These are phyloP conservation scores for Augiades crinisus DNA, from an alignment of 2,888 invertebrate species.

Conservation along the genomic window DNA sequence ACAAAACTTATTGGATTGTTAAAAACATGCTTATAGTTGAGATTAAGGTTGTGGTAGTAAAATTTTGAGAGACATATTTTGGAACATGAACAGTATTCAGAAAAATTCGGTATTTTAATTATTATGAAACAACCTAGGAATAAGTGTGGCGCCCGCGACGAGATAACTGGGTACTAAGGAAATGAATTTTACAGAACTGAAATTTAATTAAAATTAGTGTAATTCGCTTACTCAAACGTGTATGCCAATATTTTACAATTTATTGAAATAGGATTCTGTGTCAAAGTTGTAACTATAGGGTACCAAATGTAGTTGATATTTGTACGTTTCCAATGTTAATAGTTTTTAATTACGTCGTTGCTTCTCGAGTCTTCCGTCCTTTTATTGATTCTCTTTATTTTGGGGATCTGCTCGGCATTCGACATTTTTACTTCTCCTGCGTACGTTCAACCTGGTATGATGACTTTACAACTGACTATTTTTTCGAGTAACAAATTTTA, in stretches of 20 bases:
- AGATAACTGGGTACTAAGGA: constrained; percentile 36
- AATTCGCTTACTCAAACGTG: constrained; percentile 31
- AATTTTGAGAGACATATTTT: constrained; percentile 77
- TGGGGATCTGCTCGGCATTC: constrained; percentile 23
- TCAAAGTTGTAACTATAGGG: constrained; percentile 74
- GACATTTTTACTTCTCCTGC: constrained; percentile 4
- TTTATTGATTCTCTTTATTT: constrained; percentile 47
- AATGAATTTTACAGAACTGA: constrained; percentile 37
- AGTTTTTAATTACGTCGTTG: constrained; percentile 57
- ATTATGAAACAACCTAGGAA: constrained; percentile 49
- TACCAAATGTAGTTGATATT: constrained; percentile 59
- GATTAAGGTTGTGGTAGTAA: constrained; percentile 77
- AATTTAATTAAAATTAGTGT: constrained; percentile 27
- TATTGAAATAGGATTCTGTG: constrained; percentile 57
- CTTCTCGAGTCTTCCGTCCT: constrained; percentile 78
- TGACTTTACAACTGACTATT: constrained; percentile 37
- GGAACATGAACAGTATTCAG: constrained; percentile 71
- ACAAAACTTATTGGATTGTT: constrained; percentile 64
- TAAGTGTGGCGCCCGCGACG: constrained; percentile 60
- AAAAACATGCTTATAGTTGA: constrained; percentile 68
- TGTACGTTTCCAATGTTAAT: constrained; percentile 51
- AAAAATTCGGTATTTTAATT: constrained; percentile 69
- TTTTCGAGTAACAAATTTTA: constrained; percentile 48
- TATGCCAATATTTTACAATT: constrained; percentile 44
- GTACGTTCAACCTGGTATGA: constrained; percentile 23